These are phyloP conservation scores for Drosophila setifemur DNA, from an alignment of 1,140 invertebrate genomes.

Conservation along the genomic window DNA sequence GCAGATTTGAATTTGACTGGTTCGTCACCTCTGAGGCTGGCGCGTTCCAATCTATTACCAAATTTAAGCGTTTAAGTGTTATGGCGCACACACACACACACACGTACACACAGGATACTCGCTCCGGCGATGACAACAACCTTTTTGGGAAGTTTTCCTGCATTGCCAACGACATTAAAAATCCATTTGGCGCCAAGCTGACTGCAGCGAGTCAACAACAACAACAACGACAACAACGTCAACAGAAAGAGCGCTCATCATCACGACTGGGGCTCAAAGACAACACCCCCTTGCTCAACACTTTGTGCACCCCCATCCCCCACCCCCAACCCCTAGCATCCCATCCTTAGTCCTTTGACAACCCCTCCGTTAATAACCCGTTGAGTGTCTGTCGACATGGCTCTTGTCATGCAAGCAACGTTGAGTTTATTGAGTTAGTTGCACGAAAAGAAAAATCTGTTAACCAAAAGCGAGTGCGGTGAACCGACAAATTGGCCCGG, in stretches of 20 bases:
- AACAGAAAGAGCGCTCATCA: constrained; percentile 30
- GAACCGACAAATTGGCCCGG: constrained; percentile 41
- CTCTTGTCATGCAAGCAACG: constrained; percentile 57
- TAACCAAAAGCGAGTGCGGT: constrained; percentile 52
- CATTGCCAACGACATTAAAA: constrained; percentile 77
- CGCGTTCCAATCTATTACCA: constrained; percentile 26
- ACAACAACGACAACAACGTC: background rate
- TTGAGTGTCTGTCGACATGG: constrained; percentile 69
- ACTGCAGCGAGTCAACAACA: constrained; percentile 39
- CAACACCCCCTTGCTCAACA: constrained; percentile 2
- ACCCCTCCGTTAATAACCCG: constrained; percentile 64
- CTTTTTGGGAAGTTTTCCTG: constrained; percentile 67
- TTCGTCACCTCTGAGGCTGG: background rate
- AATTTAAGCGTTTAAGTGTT: constrained; percentile 67
- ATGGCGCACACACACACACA: constrained; percentile 53
- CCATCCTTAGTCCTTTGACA: constrained; percentile 10
- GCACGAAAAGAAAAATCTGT: constrained; percentile 62
- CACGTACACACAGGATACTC: constrained; percentile 26
- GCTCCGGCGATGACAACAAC: constrained; percentile 49
- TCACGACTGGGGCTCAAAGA: constrained; percentile 16
- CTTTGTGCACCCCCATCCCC: constrained; percentile 5
- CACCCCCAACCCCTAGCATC: background rate
- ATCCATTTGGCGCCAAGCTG: constrained; percentile 72
- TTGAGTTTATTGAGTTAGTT: constrained; percentile 70
- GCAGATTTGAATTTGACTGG: background rate